phyloP scores from a whole-genome alignment of 1,140 invertebrate genomes.

The Phocides pigmalion region DNA sequence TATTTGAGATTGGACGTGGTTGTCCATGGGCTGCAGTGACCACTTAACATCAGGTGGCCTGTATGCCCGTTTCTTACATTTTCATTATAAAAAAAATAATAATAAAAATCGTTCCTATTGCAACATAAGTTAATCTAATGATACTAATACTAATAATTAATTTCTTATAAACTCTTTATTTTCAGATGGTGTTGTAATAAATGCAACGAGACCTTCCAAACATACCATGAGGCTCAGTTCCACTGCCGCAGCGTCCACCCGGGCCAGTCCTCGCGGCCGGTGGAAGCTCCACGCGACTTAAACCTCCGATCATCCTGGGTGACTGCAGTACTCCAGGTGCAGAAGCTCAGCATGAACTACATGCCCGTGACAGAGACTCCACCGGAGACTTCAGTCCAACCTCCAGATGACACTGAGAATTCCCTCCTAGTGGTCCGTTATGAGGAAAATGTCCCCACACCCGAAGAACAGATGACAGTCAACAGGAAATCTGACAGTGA shows the following conservation, averaged over 20 bases:
- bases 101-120: too few species aligned
- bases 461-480: slow-evolving; percentile 40
- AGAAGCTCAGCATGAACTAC: slow-evolving; percentile 48
- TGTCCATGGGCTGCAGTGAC: too few species aligned
- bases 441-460: slow-evolving; percentile 55
- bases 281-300: slow-evolving; percentile 53
- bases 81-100: too few species aligned
- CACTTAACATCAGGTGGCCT: too few species aligned
- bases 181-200: slow-evolving; percentile 65
- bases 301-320: slow-evolving; percentile 58
- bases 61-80: too few species aligned
- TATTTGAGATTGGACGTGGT: too few species aligned
- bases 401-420: slow-evolving; percentile 45
- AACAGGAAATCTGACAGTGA: slow-evolving; percentile 47
- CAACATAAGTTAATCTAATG: too few species aligned
- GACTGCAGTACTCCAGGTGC: slow-evolving; percentile 45
- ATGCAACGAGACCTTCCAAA: slow-evolving; percentile 56
- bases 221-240: slow-evolving; percentile 69
- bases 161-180: not conserved
- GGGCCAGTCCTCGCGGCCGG: slow-evolving; percentile 44
- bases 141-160: too few species aligned
- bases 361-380: slow-evolving; percentile 6
- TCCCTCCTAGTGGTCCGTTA: slow-evolving; percentile 68
- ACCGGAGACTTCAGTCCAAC: not conserved
- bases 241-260: slow-evolving; percentile 59